These are phyloP conservation scores for Marronus borbonicus DNA, from an alignment of 2,888 invertebrate species.

Conservation along the genomic window DNA sequence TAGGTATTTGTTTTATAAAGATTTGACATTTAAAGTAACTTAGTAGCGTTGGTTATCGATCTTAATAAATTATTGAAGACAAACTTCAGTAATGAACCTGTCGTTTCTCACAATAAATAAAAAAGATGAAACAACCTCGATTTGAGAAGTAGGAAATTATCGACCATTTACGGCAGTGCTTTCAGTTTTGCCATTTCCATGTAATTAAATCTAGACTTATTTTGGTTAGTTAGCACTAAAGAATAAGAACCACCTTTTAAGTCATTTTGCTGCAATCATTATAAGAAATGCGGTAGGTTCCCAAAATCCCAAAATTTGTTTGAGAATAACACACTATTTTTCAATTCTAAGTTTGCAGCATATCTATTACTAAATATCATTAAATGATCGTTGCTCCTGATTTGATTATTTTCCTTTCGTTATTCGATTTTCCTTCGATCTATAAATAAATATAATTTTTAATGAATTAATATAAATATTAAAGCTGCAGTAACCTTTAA, in stretches of 20 bases:
- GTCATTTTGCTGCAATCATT: slow-evolving; percentile 1
- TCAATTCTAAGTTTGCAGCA: too few relatives aligned
- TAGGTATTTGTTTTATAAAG: too few relatives aligned
- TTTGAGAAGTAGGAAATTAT: slow-evolving; percentile 49
- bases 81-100: slow-evolving; percentile 38
- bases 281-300: slow-evolving; percentile 37
- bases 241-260: neutral
- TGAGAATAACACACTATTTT: too few relatives aligned
- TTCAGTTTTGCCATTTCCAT: slow-evolving; percentile 25
- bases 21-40: neutral
- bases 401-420: too few relatives aligned
- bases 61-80: slow-evolving; percentile 22
- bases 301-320: neutral
- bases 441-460: too few relatives aligned
- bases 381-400: too few relatives aligned
- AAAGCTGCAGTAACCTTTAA: too few relatives aligned
- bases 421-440: too few relatives aligned
- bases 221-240: too few relatives aligned
- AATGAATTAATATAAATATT: too few relatives aligned
- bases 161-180: slow-evolving; percentile 26
- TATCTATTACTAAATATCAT: too few relatives aligned
- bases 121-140: slow-evolving; percentile 56
- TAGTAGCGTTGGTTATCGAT: slow-evolving; percentile 24
- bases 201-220: slow-evolving; percentile 16
- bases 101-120: slow-evolving; percentile 59